These are phyloP conservation scores for Caloenas nicobarica DNA, from an alignment of 2,113 vertebrate genomes.

Conservation along the genomic window DNA sequence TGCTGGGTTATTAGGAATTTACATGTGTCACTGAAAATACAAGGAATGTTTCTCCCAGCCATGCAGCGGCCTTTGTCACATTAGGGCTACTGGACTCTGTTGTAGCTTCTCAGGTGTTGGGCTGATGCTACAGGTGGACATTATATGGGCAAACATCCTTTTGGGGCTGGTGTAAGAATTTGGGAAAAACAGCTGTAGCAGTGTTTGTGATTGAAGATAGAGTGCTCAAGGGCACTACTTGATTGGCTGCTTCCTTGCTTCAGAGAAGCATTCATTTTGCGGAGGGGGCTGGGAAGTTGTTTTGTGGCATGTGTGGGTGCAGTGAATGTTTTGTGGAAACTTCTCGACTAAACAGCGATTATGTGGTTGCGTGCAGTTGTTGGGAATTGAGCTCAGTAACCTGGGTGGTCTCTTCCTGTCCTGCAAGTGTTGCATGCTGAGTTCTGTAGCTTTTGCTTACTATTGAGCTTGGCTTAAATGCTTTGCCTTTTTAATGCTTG, in stretches of 20 bases:
- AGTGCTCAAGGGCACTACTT: background rate
- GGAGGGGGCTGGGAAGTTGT: background rate
- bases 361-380: background rate
- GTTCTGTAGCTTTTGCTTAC: background rate
- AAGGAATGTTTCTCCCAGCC: background rate
- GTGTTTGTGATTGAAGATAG: background rate
- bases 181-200: background rate
- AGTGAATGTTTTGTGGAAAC: background rate
- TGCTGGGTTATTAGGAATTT: background rate
- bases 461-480: background rate
- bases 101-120: background rate
- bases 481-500: background rate
- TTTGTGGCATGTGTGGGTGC: background rate
- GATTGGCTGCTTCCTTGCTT: background rate
- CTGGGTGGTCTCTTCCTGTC: background rate
- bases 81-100: background rate
- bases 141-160: background rate
- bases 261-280: rapidly evolving
- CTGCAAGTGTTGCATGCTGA: background rate
- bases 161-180: background rate
- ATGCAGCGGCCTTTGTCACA: background rate
- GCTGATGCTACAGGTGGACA: background rate
- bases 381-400: background rate
- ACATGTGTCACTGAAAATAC: background rate
- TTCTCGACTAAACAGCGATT: background rate